Percentiles rank a stretch among this genome's conserved stretches.
These are phyloP conservation scores for Drosophila robusta DNA, from an alignment of 2,888 invertebrate species.

Conservation along the genomic window DNA sequence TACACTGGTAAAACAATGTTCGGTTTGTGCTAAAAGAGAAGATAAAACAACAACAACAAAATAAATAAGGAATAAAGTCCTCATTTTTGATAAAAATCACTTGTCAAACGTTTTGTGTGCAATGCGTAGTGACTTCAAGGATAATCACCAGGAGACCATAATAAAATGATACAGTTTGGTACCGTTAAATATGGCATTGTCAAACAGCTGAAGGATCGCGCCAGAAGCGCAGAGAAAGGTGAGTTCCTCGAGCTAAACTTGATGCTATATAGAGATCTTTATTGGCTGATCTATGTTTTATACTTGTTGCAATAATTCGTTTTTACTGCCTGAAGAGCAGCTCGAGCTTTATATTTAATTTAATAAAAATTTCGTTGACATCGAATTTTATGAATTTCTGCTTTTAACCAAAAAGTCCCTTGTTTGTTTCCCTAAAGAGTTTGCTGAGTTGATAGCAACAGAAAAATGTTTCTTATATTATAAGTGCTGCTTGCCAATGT, in stretches of 20 bases:
- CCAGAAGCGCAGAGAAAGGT: slow-evolving; percentile 84
- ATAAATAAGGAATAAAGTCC: slow-evolving; percentile 12
- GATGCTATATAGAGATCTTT: background rate
- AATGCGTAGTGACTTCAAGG: slow-evolving; percentile 85
- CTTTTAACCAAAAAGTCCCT: no score
- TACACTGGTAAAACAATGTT: slow-evolving; percentile 34
- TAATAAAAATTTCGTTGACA: no score
- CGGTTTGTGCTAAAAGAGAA: slow-evolving; percentile 31
- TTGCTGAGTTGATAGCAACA: no score
- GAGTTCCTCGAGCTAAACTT: slow-evolving; percentile 46
- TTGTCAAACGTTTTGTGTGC: slow-evolving; percentile 83
- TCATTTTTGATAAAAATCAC: slow-evolving; percentile 82
- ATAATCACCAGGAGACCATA: slow-evolving; percentile 85
- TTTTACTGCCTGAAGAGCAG: no score
- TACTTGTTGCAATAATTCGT: background rate
- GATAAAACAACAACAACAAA: slow-evolving; percentile 10
- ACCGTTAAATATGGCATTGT: slow-evolving; percentile 88
- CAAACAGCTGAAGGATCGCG: slow-evolving; percentile 85
- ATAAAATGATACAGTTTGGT: slow-evolving; percentile 88
- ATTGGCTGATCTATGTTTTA: background rate
- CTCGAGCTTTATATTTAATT: no score
- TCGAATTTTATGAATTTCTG: no score
- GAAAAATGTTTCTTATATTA: no score
- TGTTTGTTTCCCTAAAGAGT: no score
- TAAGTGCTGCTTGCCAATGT: no score